These are phyloP conservation scores for Sanderia malayensis DNA, from an alignment of 30 jellyfish, hydroid and myxozoan species.

Conservation along the genomic window DNA sequence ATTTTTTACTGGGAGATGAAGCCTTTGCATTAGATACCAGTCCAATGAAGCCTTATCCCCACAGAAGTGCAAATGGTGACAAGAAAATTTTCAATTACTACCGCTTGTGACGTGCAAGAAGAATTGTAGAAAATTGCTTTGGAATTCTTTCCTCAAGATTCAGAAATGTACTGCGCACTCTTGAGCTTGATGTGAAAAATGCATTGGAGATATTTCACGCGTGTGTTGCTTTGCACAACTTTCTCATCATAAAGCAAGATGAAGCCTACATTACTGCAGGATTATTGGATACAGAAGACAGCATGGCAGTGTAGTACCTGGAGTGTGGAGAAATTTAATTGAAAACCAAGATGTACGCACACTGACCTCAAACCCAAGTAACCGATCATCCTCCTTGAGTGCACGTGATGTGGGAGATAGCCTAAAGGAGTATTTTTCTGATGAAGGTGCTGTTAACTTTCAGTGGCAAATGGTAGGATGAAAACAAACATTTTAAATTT, in stretches of 20 bases:
- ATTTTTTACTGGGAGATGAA: conserved; percentile 17
- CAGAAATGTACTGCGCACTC: conserved; percentile 13
- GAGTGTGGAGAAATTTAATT: conserved; percentile 27
- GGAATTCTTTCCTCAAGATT: conserved; percentile 13
- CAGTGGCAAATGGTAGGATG: conserved; percentile 50
- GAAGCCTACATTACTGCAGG: conserved; percentile 38
- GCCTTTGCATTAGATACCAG: conserved; percentile 28
- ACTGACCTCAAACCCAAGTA: conserved; percentile 32
- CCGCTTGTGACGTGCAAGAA: conserved; percentile 26
- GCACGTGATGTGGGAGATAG: conserved; percentile 44
- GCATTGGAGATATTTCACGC: conserved; percentile 23
- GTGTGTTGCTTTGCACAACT: conserved; percentile 36
- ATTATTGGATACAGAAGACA: conserved; percentile 30
- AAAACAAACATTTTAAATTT: conserved; percentile 10
- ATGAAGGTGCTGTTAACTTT: conserved; percentile 48
- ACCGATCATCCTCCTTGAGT: conserved; percentile 36
- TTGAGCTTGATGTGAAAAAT: conserved; percentile 11
- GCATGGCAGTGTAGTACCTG: conserved; percentile 47
- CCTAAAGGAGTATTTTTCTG: conserved; percentile 36
- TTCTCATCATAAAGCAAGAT: conserved; percentile 32
- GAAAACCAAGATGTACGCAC: too few relatives aligned
- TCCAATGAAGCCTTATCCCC: conserved; percentile 28
- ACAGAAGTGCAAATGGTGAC: conserved; percentile 27
- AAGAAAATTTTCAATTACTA: conserved; percentile 5
- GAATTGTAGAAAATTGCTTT: conserved; percentile 22